Evolutionary conservation across 1,140 invertebrate genomes (phyloP), one percentile per base, ranked within the genome.

Genomic region (Galleria mellonella): DNA sequence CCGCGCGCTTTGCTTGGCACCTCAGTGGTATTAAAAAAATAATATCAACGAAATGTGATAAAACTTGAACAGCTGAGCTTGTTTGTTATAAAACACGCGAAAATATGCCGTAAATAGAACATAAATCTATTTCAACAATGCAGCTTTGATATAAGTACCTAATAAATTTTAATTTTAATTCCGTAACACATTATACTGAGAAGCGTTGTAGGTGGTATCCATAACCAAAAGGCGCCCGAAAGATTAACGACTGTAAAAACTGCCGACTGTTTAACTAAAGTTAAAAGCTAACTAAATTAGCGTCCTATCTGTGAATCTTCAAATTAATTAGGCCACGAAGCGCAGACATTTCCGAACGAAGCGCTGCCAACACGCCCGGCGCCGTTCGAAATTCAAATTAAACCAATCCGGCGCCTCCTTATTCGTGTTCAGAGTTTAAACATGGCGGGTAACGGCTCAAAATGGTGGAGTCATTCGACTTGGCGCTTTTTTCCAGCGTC

Each of bases 321-420:
- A 64, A 72, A 75, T 75, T 72, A 72, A 75, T 75, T 72, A 66
- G 62, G 59, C 10, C 68, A 60, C 52, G 59, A 35, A 50, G 44
- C 47, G 50, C 42, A 23, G 17, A 23, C 43, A 43, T 55, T 57
- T 52, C 49, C 56, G 55, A 55, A 42, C 45, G 45, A 14, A 43
- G 45, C 47, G 48, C 48, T 32, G 43, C 51, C 57, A 55, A 61
- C 65, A 62, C 65, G 61, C 50, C 50, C 55, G 53, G 56, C 62
- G 69, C 59, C 62, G 63, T 60, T 67, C 66, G 54, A 83, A 82
- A 83, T 83, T 84, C 72, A 84, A 84, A 84, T 84, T 84, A 84
- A 79, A 82, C 81, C 77, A 79, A 82, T 82, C 73, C 62, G 72
- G 81, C 76, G 77, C 81, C 81, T 82, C 81, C 81, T 84, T 74